A percentile compares a stretch with the other conserved stretches of the same genome.
These are phyloP conservation scores for Lerista edwardsae DNA, from an alignment of 2,797 vertebrate genomes.

Conservation along the genomic window DNA sequence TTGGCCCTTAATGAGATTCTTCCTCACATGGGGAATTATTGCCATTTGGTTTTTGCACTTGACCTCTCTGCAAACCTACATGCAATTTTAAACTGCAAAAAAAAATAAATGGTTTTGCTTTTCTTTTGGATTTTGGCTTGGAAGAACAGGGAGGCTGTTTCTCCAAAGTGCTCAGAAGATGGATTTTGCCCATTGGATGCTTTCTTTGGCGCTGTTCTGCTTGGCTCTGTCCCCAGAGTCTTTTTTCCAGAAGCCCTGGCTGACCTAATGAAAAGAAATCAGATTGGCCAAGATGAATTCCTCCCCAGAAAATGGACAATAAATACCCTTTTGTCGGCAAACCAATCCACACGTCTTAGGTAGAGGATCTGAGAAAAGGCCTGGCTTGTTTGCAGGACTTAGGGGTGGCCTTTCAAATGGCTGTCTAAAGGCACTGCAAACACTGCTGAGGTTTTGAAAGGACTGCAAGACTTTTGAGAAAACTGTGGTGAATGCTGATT, in stretches of 20 bases:
- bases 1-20: background rate
- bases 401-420: background rate
- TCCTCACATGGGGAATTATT: background rate
- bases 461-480: too few species aligned
- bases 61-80: slow-evolving; percentile 3
- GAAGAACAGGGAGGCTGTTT: background rate
- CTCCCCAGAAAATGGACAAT: slow-evolving; percentile 1
- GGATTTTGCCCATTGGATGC: slow-evolving; percentile 4
- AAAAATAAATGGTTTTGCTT: background rate
- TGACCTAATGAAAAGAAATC: background rate
- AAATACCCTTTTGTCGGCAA: slow-evolving; percentile 1
- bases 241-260: background rate
- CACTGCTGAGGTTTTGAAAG: too few species aligned
- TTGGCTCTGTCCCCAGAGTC: background rate
- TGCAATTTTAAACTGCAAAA: background rate
- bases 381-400: background rate
- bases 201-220: slow-evolving; percentile 18
- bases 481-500: too few species aligned
- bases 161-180: slow-evolving; percentile 11
- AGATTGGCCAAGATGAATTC: slow-evolving; percentile 23
- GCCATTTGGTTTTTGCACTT: slow-evolving; percentile 17
- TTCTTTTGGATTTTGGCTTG: background rate
- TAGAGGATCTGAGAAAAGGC: background rate
- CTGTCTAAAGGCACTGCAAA: background rate
- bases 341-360: slow-evolving; percentile 2